phyloP scores from a whole-genome alignment of 2,797 vertebrate species.

The Betta splendens region DNA sequence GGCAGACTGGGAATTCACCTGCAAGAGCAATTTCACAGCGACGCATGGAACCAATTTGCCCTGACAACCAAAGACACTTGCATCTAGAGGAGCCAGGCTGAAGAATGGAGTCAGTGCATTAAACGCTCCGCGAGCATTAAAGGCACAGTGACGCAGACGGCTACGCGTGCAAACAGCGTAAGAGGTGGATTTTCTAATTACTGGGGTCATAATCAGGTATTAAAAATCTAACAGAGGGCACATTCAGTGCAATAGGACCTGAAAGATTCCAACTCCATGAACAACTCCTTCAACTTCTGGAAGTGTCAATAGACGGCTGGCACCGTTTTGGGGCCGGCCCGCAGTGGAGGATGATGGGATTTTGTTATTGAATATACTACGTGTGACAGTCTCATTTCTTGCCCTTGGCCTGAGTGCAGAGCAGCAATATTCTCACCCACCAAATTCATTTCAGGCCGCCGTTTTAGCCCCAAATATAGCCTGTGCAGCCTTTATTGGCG shows the following conservation, averaged over 20 bases:
- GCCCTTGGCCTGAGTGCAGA: conserved; percentile 43
- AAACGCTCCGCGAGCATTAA: no score
- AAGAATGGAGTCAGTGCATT: no score
- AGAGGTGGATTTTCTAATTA: no score
- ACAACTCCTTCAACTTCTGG: conserved; percentile 48
- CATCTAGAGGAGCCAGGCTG: background rate
- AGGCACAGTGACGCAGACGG: no score
- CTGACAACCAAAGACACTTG: conserved; percentile 3
- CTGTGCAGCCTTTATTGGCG: conserved; percentile 47
- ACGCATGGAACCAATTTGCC: conserved; percentile 2
- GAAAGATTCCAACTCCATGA: conserved; percentile 38
- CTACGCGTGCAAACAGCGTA: no score
- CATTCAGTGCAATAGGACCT: conserved; percentile 4
- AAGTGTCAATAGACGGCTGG: conserved; percentile 41
- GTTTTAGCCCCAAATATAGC: conserved; percentile 51
- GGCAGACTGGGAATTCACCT: conserved; percentile 3
- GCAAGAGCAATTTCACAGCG: conserved; percentile 13
- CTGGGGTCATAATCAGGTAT: no score
- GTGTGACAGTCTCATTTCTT: conserved; percentile 65
- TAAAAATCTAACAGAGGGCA: background rate
- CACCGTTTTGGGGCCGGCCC: conserved; percentile 43
- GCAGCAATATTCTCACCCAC: conserved; percentile 53
- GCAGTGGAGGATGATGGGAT: conserved; percentile 67
- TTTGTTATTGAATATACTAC: conserved; percentile 63
- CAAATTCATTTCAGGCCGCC: conserved; percentile 61